Evolutionary conservation across 2,113 vertebrate species (phyloP).

Genomic region (Chionodraco myersi): DNA sequence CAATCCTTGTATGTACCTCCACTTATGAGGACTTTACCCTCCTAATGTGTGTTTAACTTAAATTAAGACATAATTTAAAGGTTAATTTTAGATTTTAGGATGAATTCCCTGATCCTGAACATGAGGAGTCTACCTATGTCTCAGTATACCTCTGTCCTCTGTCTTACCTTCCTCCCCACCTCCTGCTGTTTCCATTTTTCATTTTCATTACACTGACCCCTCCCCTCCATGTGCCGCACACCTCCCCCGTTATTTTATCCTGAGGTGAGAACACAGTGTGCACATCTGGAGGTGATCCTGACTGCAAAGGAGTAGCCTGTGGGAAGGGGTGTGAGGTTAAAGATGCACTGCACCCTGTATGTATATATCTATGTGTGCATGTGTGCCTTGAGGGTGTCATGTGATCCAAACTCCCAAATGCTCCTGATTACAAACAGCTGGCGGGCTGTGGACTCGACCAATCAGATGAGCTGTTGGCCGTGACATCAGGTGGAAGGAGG

Average conservation of each 20-base stretch:
- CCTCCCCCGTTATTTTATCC: slow-evolving; percentile 43
- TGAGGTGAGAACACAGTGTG: slow-evolving; percentile 55
- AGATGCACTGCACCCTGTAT: slow-evolving; percentile 53
- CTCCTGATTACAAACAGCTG: slow-evolving; percentile 79
- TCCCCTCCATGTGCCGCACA: slow-evolving; percentile 12
- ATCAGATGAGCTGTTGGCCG: slow-evolving; percentile 27
- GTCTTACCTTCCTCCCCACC: background rate
- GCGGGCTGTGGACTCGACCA: slow-evolving; percentile 27
- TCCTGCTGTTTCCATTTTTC: slow-evolving; percentile 14
- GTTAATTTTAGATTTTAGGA: too few relatives aligned
- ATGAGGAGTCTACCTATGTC: background rate
- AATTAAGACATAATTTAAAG: background rate
- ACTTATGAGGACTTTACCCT: background rate
- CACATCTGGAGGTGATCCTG: slow-evolving; percentile 79
- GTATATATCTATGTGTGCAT: slow-evolving; percentile 49
- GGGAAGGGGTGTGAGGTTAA: slow-evolving; percentile 62
- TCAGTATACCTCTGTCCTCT: background rate
- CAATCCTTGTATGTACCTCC: background rate
- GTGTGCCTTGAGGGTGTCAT: slow-evolving; percentile 66
- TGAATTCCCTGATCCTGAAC: background rate
- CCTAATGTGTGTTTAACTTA: background rate
- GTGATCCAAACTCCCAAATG: slow-evolving; percentile 61
- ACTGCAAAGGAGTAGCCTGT: slow-evolving; percentile 59
- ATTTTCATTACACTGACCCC: background rate
- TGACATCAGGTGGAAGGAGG: slow-evolving; percentile 52